A percentile compares a stretch with the other conserved stretches of the same genome.
Conservation (phyloP, 2,113 vertebrate genomes). For the Brachyistius frenatus region DNA sequence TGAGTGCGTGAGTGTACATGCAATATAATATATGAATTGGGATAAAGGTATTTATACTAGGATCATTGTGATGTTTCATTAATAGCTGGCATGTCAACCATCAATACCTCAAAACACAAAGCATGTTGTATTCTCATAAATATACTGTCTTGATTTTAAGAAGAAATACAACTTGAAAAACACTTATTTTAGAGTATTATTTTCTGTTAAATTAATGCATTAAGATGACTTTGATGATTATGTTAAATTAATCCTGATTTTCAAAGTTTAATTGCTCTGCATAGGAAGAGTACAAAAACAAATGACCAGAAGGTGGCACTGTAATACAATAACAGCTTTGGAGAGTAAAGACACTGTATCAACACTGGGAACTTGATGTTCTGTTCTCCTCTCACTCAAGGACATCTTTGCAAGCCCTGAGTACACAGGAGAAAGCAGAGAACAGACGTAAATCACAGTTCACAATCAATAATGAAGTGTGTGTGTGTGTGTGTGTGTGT, state of each 20-base stretch:
- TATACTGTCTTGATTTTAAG: neutral
- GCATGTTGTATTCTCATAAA: neutral
- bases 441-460: conserved; percentile 2
- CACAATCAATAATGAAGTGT: neutral
- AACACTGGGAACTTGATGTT: conserved; percentile 15
- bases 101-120: neutral
- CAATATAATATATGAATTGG: too few relatives aligned
- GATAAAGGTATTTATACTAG: neutral
- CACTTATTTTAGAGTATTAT: neutral
- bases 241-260: too few relatives aligned
- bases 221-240: too few relatives aligned
- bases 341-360: neutral
- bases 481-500: neutral
- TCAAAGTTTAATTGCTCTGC: neutral
- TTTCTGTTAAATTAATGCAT: too few relatives aligned
- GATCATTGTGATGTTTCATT: neutral
- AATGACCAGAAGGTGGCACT: conserved; percentile 33
- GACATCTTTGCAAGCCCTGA: neutral
- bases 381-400: conserved; percentile 4
- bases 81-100: neutral
- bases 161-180: neutral
- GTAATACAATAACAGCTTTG: neutral
- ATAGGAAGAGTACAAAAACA: neutral
- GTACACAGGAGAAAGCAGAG: neutral
- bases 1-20: too few relatives aligned